phyloP scores from a whole-genome alignment of 2,113 vertebrate genomes.

The Falcunculus frontatus region DNA sequence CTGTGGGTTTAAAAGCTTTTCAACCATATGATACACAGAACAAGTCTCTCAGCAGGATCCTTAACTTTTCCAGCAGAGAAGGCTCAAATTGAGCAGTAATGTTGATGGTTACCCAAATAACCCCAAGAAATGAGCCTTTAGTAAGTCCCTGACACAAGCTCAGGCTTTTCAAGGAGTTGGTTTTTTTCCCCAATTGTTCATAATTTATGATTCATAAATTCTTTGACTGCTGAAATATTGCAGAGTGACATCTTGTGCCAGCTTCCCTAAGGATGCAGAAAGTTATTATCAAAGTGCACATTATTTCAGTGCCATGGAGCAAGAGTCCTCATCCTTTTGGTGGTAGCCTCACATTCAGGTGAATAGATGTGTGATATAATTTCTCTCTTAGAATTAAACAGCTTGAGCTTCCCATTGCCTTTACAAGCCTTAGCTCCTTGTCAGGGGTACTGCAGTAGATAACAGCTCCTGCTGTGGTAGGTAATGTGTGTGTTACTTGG shows the following conservation, averaged over 20 bases:
- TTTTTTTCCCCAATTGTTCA: fast-evolving
- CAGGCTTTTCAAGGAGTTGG: background rate
- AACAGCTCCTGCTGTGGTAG: background rate
- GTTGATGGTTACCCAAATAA: background rate
- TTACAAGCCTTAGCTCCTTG: background rate
- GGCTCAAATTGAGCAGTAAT: background rate
- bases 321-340: background rate
- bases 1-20: background rate
- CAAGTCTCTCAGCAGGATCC: background rate
- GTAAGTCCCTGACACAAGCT: background rate
- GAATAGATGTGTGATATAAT: background rate
- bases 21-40: background rate
- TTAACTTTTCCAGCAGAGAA: background rate
- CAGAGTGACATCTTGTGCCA: background rate
- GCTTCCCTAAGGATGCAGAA: background rate
- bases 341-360: background rate
- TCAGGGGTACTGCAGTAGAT: background rate
- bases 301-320: background rate
- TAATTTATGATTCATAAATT: background rate
- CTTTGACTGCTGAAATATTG: background rate
- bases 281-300: background rate
- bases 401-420: background rate
- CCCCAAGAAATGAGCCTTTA: background rate
- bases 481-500: background rate
- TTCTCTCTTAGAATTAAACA: background rate